Conservation (phyloP, 1,140 invertebrate species). For the Drosophila setifemur region DNA sequence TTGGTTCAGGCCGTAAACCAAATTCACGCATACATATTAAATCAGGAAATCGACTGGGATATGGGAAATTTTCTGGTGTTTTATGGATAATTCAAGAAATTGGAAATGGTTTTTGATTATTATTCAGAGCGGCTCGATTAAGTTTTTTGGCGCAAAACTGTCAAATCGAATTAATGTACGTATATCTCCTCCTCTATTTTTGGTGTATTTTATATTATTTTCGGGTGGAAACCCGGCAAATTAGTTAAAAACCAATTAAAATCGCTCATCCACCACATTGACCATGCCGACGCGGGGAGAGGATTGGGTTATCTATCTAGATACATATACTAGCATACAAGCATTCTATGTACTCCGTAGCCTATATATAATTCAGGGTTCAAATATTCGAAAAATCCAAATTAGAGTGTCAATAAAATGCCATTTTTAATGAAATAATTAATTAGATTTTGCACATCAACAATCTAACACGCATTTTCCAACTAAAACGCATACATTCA, state of each 20-base stretch:
- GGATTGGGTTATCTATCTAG: not conserved
- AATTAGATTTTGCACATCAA: constrained; percentile 79
- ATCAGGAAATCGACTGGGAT: constrained; percentile 39
- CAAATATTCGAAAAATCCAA: constrained; percentile 72
- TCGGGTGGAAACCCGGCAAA: constrained; percentile 27
- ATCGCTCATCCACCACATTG: constrained; percentile 69
- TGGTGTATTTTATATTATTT: not conserved
- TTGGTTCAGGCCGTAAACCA: constrained; percentile 23
- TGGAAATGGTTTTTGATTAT: not conserved
- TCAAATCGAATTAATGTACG: constrained; percentile 32
- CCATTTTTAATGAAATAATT: constrained; percentile 77
- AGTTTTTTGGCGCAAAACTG: not conserved
- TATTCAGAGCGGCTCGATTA: too few species aligned
- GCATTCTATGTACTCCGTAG: not conserved
- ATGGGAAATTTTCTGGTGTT: not conserved
- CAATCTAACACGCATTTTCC: constrained; percentile 59
- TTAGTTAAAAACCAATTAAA: constrained; percentile 81
- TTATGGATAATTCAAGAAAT: not conserved
- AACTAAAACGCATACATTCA: constrained; percentile 13
- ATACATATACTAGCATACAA: not conserved
- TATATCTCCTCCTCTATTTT: not conserved
- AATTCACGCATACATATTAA: constrained; percentile 32
- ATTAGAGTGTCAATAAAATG: constrained; percentile 81
- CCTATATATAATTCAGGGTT: constrained; percentile 3
- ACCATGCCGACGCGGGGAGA: constrained; percentile 14